Evolutionary conservation across 1,140 invertebrate species (phyloP), one percentile per base, ranked within the genome.

Genomic region (Brachionus manjavacas): DNA sequence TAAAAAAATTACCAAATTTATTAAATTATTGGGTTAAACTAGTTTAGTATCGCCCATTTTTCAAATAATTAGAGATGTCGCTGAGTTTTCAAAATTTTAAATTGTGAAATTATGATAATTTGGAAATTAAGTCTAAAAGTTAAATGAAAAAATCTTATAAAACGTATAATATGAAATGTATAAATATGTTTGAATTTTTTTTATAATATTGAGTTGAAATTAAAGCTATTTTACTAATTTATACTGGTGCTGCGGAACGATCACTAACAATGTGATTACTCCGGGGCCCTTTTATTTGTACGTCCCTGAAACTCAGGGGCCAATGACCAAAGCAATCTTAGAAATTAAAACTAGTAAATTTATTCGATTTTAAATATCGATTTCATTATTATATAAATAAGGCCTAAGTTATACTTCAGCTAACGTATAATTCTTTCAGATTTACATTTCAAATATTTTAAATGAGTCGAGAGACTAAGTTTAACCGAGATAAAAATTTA

Each of bases 261-360:
- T 81, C 79, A 81, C 79, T 81, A 81, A 81, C 79, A 81, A 81
- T 81, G 79, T 81, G 79, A 81, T 64, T 81, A 81, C 79, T 81
- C 79, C 79, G 79, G 79, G 79, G 79, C 79, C 79, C 79, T 68
- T 81, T 81, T 81, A 46, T 81, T 81, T 81, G 79, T 60, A 81
- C 79, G 79, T 81, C 79, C 79, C 52, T 81, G 64, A 20, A 20
- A 64, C 11, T 76, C 72, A 76, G 72, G 72, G 72, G 43, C 72
- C 72, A 76, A 72, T 72, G 31, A 35, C 4, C 8, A 20, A 72
- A 72, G 46, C 11, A 46, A 1, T 31, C 14, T n/a, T 20, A 55
- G 23, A 12, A 55, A 55, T 20, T 16, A 55, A 55, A 55, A 23
- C 4, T 1, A 0, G 52, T 23, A n/a, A n/a, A 23, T 31, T 28